A percentile compares a stretch with the other conserved stretches of the same genome.
Conservation (phyloP, 2,797 vertebrate genomes). For the Tragelaphus eurycerus region DNA sequence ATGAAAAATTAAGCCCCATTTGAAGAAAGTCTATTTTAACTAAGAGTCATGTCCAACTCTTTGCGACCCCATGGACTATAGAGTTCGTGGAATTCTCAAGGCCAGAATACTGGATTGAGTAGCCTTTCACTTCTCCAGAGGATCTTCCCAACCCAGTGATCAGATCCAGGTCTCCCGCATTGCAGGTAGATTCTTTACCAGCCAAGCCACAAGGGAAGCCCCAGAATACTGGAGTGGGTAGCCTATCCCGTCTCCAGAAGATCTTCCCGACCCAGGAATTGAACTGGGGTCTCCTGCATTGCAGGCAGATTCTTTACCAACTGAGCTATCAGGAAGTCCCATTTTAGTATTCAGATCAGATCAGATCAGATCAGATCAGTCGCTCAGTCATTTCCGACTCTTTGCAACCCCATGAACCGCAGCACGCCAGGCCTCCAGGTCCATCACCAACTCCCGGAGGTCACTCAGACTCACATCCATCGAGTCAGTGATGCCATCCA, state of each 20-base stretch:
- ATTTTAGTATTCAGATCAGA: too few relatives aligned
- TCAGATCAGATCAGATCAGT: too few relatives aligned
- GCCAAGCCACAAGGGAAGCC: background rate
- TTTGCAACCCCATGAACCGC: too few relatives aligned
- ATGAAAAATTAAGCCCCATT: background rate
- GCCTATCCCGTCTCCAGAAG: background rate
- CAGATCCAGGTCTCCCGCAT: rapidly evolving
- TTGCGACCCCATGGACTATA: background rate
- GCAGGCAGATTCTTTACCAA: background rate
- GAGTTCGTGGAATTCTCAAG: background rate
- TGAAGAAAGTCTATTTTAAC: background rate
- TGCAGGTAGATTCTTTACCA: background rate
- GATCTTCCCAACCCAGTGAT: background rate
- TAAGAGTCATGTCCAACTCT: background rate
- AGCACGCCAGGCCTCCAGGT: too few relatives aligned
- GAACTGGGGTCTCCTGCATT: background rate
- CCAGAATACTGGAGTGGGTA: background rate
- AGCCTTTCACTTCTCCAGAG: background rate
- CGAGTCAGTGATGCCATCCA: too few relatives aligned
- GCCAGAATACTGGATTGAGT: background rate
- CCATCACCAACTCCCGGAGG: too few relatives aligned
- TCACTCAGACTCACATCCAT: too few relatives aligned
- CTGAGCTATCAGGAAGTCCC: background rate
- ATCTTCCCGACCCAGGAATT: background rate
- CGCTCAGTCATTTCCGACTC: too few relatives aligned